Conservation (phyloP, 1,140 invertebrate species). For the Calliphora vicina region DNA sequence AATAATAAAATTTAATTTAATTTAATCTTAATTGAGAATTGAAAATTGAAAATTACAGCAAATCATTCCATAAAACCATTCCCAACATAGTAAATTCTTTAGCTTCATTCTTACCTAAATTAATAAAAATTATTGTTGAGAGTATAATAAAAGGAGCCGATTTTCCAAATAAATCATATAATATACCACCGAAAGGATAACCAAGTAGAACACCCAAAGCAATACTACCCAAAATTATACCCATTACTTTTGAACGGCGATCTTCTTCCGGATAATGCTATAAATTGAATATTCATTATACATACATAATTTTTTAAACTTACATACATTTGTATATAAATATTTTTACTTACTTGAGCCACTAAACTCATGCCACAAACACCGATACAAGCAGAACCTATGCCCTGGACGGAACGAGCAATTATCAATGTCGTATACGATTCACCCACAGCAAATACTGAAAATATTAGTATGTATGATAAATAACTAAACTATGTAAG, state of each 20-base stretch:
- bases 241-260: conserved; percentile 75
- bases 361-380: conserved; percentile 77
- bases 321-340: too few species aligned
- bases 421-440: conserved; percentile 78
- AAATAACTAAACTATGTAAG: too few species aligned
- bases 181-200: conserved; percentile 79
- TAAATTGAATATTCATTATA: background rate
- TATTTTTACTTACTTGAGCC: conserved; percentile 61
- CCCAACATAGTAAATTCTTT: too few species aligned
- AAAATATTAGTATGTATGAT: too few species aligned
- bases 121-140: conserved; percentile 68
- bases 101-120: conserved; percentile 65
- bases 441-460: conserved; percentile 84
- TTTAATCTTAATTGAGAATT: background rate
- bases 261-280: conserved; percentile 60
- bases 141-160: conserved; percentile 77
- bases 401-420: conserved; percentile 84
- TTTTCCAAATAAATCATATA: conserved; percentile 79
- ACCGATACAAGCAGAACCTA: conserved; percentile 83
- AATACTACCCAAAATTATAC: conserved; percentile 79
- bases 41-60: too few species aligned
- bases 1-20: conserved; percentile 41
- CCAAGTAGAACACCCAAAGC: conserved; percentile 81
- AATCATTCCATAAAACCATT: too few species aligned
- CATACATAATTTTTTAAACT: too few species aligned